Evolutionary conservation across 1,140 invertebrate genomes (phyloP).

Genomic region (Stegodyphus dumicola): DNA sequence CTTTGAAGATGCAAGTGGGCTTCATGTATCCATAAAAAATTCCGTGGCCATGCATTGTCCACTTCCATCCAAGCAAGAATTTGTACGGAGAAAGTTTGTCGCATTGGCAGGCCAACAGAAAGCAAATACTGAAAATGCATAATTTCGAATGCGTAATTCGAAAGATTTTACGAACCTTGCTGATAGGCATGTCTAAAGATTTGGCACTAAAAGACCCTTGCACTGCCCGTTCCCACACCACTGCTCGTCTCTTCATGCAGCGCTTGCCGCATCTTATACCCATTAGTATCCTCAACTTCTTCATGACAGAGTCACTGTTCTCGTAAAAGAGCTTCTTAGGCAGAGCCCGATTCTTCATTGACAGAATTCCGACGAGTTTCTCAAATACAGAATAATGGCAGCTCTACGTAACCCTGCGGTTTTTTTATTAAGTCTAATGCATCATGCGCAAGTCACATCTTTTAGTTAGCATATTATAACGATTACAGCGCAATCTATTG

Average conservation of each 20-base stretch:
- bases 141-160: background rate
- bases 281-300: background rate
- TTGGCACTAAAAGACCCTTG: background rate
- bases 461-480: background rate
- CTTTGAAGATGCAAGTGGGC: background rate
- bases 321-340: background rate
- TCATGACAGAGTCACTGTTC: background rate
- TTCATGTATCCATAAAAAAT: background rate
- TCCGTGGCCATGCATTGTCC: background rate
- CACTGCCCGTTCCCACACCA: background rate
- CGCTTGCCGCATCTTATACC: background rate
- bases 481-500: background rate
- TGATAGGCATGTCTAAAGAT: background rate
- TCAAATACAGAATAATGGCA: background rate
- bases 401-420: background rate
- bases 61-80: background rate
- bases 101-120: background rate
- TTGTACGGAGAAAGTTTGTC: background rate
- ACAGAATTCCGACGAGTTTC: background rate
- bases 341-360: background rate
- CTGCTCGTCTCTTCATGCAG: background rate
- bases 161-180: background rate
- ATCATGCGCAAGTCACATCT: background rate
- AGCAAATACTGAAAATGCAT: background rate
- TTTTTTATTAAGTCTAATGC: background rate